Percentiles rank a stretch among this genome's conserved stretches.
phyloP scores from a whole-genome alignment of 2,113 vertebrate species.

The Plotosus lineatus region DNA sequence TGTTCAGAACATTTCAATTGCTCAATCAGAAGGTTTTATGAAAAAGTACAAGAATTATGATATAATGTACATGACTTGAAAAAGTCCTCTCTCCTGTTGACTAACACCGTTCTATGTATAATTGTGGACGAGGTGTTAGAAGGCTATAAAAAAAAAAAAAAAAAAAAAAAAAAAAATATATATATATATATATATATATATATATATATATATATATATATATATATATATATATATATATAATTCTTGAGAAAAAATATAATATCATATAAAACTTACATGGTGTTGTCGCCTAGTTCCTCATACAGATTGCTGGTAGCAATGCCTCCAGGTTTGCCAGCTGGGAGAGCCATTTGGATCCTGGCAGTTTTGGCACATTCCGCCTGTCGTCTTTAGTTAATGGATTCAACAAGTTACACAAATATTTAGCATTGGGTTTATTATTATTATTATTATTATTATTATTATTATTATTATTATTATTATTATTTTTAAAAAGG shows the following conservation, averaged over 20 bases:
- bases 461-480: too few species aligned
- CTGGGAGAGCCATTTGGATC: conserved; percentile 90
- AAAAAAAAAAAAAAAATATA: too few species aligned
- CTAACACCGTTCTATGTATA: neutral
- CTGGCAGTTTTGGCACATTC: conserved; percentile 95
- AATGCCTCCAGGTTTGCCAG: conserved; percentile 80
- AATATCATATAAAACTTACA: conserved; percentile 79
- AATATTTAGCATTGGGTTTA: conserved; percentile 24
- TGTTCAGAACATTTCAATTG: conserved; percentile 11
- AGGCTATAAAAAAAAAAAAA: neutral
- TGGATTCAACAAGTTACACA: conserved; percentile 40
- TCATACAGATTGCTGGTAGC: conserved; percentile 91
- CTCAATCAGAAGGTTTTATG: conserved; percentile 2
- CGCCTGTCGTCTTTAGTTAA: conserved; percentile 82
- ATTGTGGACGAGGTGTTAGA: neutral
- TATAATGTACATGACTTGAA: neutral
- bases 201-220: too few species aligned
- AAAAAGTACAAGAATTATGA: neutral
- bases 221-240: too few species aligned
- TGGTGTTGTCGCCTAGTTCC: conserved; percentile 90
- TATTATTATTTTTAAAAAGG: too few species aligned
- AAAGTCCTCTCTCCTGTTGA: neutral
- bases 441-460: too few species aligned
- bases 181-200: too few species aligned
- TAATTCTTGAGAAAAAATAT: neutral